Evolutionary conservation across 2,797 vertebrate genomes (phyloP), one percentile per base, ranked within the genome.

Genomic region (Aotus griseimembra): DNA sequence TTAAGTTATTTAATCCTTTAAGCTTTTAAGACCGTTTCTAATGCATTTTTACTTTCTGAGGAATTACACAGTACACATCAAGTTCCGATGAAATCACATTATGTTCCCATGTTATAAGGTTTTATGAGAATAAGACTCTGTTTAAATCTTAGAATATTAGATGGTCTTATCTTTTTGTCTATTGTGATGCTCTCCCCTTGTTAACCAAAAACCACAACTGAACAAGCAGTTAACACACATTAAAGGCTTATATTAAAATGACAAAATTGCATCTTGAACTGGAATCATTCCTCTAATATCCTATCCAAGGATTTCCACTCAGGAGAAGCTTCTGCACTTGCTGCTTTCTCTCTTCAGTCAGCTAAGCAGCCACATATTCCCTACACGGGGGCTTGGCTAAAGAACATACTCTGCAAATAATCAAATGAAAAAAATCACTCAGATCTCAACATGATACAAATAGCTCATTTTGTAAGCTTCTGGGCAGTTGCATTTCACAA

Each of bases 11-110:
- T 75, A 72, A 93, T 83, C 36, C 58, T 20, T 61, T 88, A 85
- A 24, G 15, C 58, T 50, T 58, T 76, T 22, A 95, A 86, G 61
- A 36, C 33, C 33, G 6, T 90, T 90, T 93, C 89, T 85, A 88
- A 81, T 89, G n/a, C 30, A 22, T 82, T 91, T 96, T 73, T 79
- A 61, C 72, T 61, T 90, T 89, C 73, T 84, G 64, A 84, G 81
- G 46, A 96, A 72, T 95, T 26, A 61, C 6, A 26, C 13, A 3
- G 24, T 41, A 77, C 44, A 76, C 80, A 96, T 26, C 79, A 73
- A 90, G 50, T 80, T 57, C 80, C 87, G 94, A n/a, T 55, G 44
- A 95, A 90, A 96, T 95, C 88, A 94, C 58, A 52, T 52, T 44
- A 72, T 44, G 22, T 77, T 95, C 80, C 58, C 44, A 82, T 4